Conservation (phyloP, 2,797 vertebrate species). For the Poeciliopsis gracilis region DNA sequence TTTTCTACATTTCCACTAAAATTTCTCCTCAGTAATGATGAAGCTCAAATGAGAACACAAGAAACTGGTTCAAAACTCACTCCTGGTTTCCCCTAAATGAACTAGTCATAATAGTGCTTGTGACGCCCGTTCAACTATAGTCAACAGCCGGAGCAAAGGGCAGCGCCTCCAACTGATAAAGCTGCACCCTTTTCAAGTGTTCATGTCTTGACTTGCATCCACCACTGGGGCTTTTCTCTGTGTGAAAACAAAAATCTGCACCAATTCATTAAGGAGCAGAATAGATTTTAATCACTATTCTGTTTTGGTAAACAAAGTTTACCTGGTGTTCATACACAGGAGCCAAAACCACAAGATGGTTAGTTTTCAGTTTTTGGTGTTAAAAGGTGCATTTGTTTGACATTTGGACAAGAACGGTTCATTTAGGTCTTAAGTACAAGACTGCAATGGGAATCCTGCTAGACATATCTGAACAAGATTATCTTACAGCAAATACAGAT, state of each 20-base stretch:
- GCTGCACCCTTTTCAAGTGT: background rate
- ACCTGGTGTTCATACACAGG: background rate
- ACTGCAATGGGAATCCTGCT: background rate
- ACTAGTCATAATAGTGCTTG: background rate
- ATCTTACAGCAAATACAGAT: background rate
- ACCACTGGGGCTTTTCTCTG: background rate
- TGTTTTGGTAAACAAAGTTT: background rate
- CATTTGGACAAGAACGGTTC: background rate
- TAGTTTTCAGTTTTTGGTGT: background rate
- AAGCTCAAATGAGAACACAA: background rate
- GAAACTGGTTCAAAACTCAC: background rate
- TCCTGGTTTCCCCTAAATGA: background rate
- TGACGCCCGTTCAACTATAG: background rate
- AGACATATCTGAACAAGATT: background rate
- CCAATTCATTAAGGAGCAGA: background rate
- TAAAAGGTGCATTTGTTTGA: background rate
- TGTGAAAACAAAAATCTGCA: background rate
- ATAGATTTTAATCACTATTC: background rate
- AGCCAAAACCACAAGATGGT: background rate
- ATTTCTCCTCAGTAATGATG: background rate
- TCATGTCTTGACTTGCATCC: constrained; percentile 3
- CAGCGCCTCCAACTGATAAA: background rate
- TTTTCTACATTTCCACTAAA: background rate
- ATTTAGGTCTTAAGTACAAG: background rate
- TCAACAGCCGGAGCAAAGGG: constrained; percentile 2